Conservation (phyloP, 2,797 vertebrate genomes). For the Tiaroga cobitis region DNA sequence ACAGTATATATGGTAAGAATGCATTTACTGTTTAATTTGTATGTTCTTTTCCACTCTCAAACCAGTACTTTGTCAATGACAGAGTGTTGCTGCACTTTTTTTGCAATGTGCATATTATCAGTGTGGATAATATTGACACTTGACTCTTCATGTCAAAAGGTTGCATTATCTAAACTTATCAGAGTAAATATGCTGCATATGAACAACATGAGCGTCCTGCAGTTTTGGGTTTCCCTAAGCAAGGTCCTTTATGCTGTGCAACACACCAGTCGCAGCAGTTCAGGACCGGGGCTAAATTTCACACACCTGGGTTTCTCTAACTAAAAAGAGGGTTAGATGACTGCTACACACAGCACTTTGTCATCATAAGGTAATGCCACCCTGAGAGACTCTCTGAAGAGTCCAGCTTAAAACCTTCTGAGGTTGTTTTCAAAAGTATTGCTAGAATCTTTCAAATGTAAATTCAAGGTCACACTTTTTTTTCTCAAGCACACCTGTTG, state of each 20-base stretch:
- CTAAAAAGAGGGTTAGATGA: constrained; percentile 27
- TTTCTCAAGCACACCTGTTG: constrained; percentile 3
- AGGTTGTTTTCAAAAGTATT: not conserved
- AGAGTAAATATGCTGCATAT: constrained; percentile 16
- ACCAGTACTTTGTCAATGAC: not conserved
- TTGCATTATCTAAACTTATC: not conserved
- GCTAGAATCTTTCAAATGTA: constrained; percentile 17
- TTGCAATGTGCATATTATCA: constrained; percentile 5
- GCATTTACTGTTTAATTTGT: not conserved
- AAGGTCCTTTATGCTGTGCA: constrained; percentile 10
- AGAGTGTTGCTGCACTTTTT: not conserved
- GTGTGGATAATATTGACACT: not conserved
- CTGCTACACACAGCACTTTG: constrained; percentile 26
- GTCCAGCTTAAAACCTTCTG: not conserved
- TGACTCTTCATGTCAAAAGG: not conserved
- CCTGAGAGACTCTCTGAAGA: constrained; percentile 9
- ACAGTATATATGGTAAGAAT: too few species aligned
- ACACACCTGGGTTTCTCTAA: constrained; percentile 27
- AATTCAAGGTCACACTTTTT: constrained; percentile 40
- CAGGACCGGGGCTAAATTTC: constrained; percentile 24
- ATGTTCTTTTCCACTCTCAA: not conserved
- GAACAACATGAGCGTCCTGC: constrained; percentile 4
- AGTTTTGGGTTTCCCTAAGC: constrained; percentile 42
- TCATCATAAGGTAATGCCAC: constrained; percentile 15
- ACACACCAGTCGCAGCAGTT: constrained; percentile 2